Evolutionary conservation across 2,888 invertebrate genomes (phyloP), one percentile per base, ranked within the genome.

Genomic region (Callyntrura guangdongensis): DNA sequence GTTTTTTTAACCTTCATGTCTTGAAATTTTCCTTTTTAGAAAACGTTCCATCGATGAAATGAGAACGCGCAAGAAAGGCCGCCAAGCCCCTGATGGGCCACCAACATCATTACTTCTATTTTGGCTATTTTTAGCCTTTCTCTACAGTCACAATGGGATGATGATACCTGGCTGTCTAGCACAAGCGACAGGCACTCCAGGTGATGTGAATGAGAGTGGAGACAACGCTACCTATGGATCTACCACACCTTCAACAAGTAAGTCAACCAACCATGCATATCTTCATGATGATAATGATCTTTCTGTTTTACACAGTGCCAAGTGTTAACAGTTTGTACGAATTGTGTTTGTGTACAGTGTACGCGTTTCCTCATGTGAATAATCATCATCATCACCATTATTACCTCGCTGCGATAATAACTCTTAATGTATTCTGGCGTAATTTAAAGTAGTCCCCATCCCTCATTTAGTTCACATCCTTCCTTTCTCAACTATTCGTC

Each of bases 21-120:
- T 74, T 72, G 72, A 59, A 45, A 45, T 77, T 86, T 79, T 59
- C 25, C 79, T 79, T 79, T 79, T 47, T 45, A 88, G 82, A 88
- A 88, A 67, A 88, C 69, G 36, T 47, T 59, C 59, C 49, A 93
- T 90, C 91, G 92, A 93, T 93, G 92, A 92, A 92, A 93, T 93
- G 92, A 93, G 91, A 93, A 92, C 92, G 87, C 89, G 92, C 86
- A 90, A 92, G 92, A 92, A 87, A 86, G 92, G 91, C 91, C 90
- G 88, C 59, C 88, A 79, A 56, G 83, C 85, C 84, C 84, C 81
- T 45, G 53, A 72, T 17, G 67, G 86, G 89, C 69, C 67, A 59
- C 79, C 79, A 59, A 56, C 56, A 59, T 79, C 79, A 79, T 59
- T 79, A 59, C 17, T 79, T 56, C 36, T 79, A 36, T 64, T 91